A percentile compares a stretch with the other conserved stretches of the same genome.
Conservation (phyloP, 2,797 vertebrate species). For the Acropternis orthonyx region DNA sequence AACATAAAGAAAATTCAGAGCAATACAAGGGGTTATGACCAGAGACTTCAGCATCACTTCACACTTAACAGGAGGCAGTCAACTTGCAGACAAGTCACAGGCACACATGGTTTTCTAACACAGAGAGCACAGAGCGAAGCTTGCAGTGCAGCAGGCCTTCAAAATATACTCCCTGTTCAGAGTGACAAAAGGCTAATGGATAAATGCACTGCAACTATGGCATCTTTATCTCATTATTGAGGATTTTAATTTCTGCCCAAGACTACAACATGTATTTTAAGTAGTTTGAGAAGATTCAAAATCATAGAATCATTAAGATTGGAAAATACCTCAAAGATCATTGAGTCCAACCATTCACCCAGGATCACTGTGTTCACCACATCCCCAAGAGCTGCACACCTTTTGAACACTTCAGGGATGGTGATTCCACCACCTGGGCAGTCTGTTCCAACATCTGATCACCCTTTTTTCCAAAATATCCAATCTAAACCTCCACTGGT, state of each 20-base stretch:
- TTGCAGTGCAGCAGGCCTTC: not conserved
- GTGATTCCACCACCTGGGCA: not conserved
- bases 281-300: not conserved
- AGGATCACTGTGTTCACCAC: not conserved
- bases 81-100: not conserved
- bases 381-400: not conserved
- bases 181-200: not conserved
- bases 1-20: not conserved
- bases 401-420: not conserved
- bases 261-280: not conserved
- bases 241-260: not conserved
- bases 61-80: not conserved
- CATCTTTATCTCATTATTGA: not conserved
- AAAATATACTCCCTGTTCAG: not conserved
- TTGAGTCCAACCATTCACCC: not conserved
- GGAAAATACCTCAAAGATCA: not conserved
- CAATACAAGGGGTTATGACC: not conserved
- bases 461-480: not conserved
- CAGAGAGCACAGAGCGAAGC: accelerated
- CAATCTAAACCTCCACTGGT: not conserved
- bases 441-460: not conserved
- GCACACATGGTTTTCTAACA: not conserved
- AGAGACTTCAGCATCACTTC: not conserved
- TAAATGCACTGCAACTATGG: not conserved
- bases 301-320: not conserved